Evolutionary conservation across 1,140 invertebrate genomes (phyloP).

Genomic region (Andrena cerasifolii): DNA sequence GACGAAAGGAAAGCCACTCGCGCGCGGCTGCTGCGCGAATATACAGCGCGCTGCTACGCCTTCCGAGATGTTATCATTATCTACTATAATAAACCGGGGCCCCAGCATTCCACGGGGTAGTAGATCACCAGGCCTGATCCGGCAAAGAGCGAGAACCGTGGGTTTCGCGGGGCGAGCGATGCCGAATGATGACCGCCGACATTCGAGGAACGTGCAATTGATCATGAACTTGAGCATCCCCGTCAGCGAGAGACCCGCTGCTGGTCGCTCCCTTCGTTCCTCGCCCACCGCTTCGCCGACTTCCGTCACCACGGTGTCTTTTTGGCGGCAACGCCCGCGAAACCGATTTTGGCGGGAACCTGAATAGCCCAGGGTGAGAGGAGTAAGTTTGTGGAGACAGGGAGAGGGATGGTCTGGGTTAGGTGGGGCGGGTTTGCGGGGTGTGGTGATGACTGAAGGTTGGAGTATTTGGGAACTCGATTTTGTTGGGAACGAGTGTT

Average conservation of each 20-base stretch:
- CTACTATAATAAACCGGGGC: conserved; percentile 75
- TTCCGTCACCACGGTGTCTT: neutral
- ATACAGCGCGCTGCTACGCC: conserved; percentile 62
- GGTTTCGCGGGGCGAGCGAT: conserved; percentile 35
- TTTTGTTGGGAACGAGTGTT: too few species aligned
- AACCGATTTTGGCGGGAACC: neutral
- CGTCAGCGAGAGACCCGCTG: conserved; percentile 3
- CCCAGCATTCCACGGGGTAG: conserved; percentile 68
- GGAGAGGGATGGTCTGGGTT: neutral
- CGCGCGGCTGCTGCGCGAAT: conserved; percentile 44
- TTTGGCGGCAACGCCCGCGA: neutral
- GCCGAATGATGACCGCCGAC: conserved; percentile 62
- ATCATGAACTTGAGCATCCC: conserved; percentile 47
- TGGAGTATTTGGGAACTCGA: too few species aligned
- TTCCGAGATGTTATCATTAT: conserved; percentile 78
- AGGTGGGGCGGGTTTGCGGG: neutral
- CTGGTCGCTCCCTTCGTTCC: neutral
- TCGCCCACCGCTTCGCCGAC: neutral
- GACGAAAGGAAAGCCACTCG: conserved; percentile 45
- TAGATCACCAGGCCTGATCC: conserved; percentile 66
- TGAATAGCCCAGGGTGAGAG: neutral
- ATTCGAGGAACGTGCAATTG: conserved; percentile 51
- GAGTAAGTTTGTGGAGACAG: neutral
- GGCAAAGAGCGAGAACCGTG: conserved; percentile 41
- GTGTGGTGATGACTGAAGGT: too few species aligned